phyloP scores from a whole-genome alignment of 2,888 invertebrate species.

The Drosophila longiperda region DNA sequence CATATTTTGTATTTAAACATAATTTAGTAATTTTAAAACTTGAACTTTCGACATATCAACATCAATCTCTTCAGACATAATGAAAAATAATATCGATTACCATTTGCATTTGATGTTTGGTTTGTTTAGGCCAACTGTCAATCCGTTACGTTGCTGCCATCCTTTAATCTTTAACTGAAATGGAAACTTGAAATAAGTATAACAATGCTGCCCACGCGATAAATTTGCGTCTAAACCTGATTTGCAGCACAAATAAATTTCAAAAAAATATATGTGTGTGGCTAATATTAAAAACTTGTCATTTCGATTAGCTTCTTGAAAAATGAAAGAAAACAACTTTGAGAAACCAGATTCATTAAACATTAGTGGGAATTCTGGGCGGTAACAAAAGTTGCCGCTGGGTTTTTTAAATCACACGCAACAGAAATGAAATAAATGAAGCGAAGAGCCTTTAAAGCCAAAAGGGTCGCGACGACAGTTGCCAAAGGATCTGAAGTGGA shows the following conservation, averaged over 20 bases:
- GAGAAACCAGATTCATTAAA: slow-evolving; percentile 51
- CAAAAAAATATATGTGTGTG: slow-evolving; percentile 30
- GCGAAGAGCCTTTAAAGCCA: slow-evolving; percentile 46
- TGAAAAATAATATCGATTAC: slow-evolving; percentile 24
- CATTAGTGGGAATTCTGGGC: slow-evolving; percentile 61
- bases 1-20: not conserved
- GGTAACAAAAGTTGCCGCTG: slow-evolving; percentile 48
- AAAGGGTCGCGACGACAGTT: slow-evolving; percentile 70
- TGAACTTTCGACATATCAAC: slow-evolving; percentile 27
- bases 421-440: slow-evolving; percentile 46
- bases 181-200: slow-evolving; percentile 61
- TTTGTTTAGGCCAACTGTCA: slow-evolving; percentile 21
- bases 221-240: slow-evolving; percentile 38
- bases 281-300: slow-evolving; percentile 71
- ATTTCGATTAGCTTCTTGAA: slow-evolving; percentile 68
- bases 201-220: slow-evolving; percentile 64
- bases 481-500: slow-evolving; percentile 58
- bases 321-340: slow-evolving; percentile 27
- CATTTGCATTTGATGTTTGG: slow-evolving; percentile 13
- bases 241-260: slow-evolving; percentile 29
- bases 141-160: slow-evolving; percentile 8
- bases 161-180: slow-evolving; percentile 42
- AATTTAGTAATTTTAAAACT: slow-evolving; percentile 23
- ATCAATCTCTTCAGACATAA: slow-evolving; percentile 35
- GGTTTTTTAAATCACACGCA: slow-evolving; percentile 53